Evolutionary conservation across 1,140 invertebrate species (phyloP), one percentile per base, ranked within the genome.

Genomic region (Tetragnatha versicolor): DNA sequence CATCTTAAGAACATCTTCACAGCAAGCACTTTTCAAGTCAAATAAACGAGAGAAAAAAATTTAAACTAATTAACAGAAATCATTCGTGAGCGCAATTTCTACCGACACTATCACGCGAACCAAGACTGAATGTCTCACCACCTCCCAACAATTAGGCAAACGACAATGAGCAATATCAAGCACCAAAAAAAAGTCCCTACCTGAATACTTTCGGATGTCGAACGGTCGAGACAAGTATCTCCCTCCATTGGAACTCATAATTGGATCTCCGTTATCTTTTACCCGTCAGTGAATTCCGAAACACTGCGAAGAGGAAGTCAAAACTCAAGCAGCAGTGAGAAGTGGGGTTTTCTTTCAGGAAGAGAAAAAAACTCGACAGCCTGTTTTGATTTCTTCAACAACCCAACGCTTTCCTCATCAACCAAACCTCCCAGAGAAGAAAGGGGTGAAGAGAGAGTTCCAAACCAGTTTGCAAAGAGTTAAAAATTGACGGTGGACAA

Each of bases 151-250:
- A n/a, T n/a, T n/a, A n/a, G n/a, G n/a, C n/a, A 47, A 47, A 20
- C 14, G 42, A 47, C 20, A 4, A 0, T 20, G 42, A 17, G 42
- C 20, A 20, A 0, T 3, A 47, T 14, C 2, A 9, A 53, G 29
- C 25, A 53, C 29, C 51, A 55, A 55, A 55, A 27, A 12, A 14
- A 4, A 2, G 10, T 55, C 22, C 55, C 29, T 42, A 37, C 49
- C 49, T 12, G 68, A 72, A 20, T 49, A 33, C 31, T 55, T 55
- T 20, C 68, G 35, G 5, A n/a, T 53, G 29, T 72, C 53, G 33
- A 72, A 72, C 2, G 68, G 49, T 3, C 49, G 49, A 3, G 25
- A 39, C 10, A 55, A 70, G 22, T 55, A 51, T 10, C 33, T 51
- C 17, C 37, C 33, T 25, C 53, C 20, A 31, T 47, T 29, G 0